These are phyloP conservation scores for Corvus cornix DNA, from an alignment of 2,113 vertebrate species.

Conservation along the genomic window DNA sequence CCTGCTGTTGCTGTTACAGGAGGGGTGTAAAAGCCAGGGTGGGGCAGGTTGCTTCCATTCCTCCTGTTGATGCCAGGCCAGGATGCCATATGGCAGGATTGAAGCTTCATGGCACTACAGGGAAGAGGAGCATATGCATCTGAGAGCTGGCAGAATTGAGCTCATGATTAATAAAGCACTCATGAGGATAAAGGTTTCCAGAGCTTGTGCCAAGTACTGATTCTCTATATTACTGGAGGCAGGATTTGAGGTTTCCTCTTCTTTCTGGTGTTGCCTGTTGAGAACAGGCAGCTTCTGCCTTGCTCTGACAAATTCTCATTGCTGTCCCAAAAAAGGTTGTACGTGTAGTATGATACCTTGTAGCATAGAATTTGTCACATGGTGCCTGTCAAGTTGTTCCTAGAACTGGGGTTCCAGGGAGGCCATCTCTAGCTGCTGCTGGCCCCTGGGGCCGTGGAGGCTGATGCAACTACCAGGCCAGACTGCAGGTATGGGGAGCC, in stretches of 20 bases:
- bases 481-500: background rate
- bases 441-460: rapidly evolving
- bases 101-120: background rate
- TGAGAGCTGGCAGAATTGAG: background rate
- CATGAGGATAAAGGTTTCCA: background rate
- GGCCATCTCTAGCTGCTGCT: background rate
- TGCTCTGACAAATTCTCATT: rapidly evolving
- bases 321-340: background rate
- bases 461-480: background rate
- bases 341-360: background rate
- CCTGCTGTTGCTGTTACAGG: background rate
- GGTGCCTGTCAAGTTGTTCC: background rate
- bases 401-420: background rate
- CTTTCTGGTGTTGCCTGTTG: background rate
- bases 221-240: background rate
- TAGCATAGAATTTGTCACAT: background rate
- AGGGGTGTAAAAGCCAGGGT: background rate
- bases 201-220: background rate
- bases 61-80: background rate
- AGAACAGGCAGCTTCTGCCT: background rate
- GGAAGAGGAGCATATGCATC: background rate
- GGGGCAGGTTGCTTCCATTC: background rate
- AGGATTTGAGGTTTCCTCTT: background rate
- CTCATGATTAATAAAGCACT: background rate
- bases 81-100: background rate